phyloP scores from a whole-genome alignment of 1,140 invertebrate genomes.

The Bombus haemorrhoidalis region DNA sequence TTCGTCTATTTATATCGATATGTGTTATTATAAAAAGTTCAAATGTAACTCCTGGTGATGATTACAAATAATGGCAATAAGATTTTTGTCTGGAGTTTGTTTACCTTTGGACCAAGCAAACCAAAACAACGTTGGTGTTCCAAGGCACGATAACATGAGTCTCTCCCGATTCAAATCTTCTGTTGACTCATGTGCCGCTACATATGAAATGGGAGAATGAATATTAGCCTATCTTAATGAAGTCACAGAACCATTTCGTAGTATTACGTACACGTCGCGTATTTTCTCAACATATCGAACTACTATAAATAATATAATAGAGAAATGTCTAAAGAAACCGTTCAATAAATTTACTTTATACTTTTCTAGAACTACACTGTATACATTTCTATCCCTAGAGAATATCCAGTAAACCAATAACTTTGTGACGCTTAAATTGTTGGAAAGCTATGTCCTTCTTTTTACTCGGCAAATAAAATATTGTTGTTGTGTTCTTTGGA shows the following conservation, averaged over 20 bases:
- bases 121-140: no score
- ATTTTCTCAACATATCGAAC: background rate
- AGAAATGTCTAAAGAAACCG: background rate
- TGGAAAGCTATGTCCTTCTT: constrained; percentile 3
- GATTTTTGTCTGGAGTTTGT: no score
- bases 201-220: no score
- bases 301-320: background rate
- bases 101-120: no score
- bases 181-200: no score
- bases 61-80: no score
- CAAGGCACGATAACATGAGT: no score
- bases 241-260: background rate
- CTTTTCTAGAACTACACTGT: constrained; percentile 3
- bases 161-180: no score
- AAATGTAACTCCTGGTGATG: no score
- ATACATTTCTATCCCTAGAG: constrained; percentile 19
- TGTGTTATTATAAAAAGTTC: no score
- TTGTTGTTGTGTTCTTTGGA: constrained; percentile 20
- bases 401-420: constrained; percentile 9
- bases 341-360: background rate
- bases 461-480: constrained; percentile 11
- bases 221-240: no score
- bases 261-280: background rate
- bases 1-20: no score
- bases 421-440: constrained; percentile 22